These are phyloP conservation scores for Ramphastos sulfuratus DNA, from an alignment of 2,113 vertebrate species.

Conservation along the genomic window DNA sequence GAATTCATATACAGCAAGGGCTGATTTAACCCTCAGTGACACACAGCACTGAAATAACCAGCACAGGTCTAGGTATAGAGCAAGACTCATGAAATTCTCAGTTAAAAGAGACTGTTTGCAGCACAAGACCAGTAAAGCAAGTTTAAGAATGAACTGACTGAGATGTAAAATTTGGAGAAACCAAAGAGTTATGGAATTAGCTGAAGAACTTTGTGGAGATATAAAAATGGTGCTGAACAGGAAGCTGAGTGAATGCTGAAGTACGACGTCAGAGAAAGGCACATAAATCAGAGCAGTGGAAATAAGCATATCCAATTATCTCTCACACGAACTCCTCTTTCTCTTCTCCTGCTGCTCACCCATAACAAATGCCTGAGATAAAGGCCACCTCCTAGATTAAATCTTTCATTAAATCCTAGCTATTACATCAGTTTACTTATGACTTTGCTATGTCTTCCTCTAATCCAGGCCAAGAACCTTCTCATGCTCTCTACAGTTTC, in stretches of 20 bases:
- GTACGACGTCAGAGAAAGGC: neutral
- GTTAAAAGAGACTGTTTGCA: neutral
- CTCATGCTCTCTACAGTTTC: neutral
- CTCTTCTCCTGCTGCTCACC: neutral
- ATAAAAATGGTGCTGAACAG: neutral
- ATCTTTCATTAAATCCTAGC: conserved; percentile 30
- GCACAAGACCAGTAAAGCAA: neutral
- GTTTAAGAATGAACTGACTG: neutral
- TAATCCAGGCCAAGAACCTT: neutral
- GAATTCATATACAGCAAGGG: neutral
- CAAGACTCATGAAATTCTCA: neutral
- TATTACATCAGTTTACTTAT: neutral
- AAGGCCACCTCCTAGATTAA: conserved; percentile 25
- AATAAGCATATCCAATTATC: neutral
- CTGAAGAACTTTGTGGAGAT: neutral
- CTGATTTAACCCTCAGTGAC: neutral
- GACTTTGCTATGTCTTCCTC: neutral
- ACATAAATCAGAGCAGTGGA: neutral
- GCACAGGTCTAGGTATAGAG: neutral
- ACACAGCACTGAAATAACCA: neutral
- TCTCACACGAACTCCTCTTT: neutral
- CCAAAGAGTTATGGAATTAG: neutral
- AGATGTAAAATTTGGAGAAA: neutral
- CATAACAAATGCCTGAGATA: neutral
- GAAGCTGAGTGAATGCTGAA: neutral